Evolutionary conservation across 2,797 vertebrate species (phyloP), one percentile per base, ranked within the genome.

Genomic region (Galagoides demidoff): DNA sequence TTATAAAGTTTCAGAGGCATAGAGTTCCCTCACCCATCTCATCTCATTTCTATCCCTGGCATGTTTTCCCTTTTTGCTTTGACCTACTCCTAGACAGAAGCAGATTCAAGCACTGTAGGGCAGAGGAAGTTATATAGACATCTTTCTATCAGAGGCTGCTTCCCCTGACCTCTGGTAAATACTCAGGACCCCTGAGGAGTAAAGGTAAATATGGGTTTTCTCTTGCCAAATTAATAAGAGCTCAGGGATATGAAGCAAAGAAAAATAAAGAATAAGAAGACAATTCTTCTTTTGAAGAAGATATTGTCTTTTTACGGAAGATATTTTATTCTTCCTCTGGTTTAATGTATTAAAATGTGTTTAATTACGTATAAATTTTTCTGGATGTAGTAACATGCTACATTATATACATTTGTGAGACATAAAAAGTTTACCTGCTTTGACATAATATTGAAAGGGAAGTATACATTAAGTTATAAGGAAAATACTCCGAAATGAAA

Each of bases 261-360:
- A 1, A 29, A 10, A 82, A 45, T 45, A 92, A 76, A 43, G 22
- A 52, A 22, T 68, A 13, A 61, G 12, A 49, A 49, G 49, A 49
- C 14, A 49, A 49, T 49, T 49, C 16, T 49, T 49, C 12, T 49
- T 49, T 49, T 49, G 2, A 49, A 49, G 49, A 49, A 49, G 49
- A 49, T 49, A 49, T 49, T 49, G 49, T 49, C 49, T 70, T 94
- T 86, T 68, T 45, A 39, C 20, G 39, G 2, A 90, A 16, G 2
- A 0, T 19, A 43, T 66, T 23, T 85, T 87, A 22, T 95, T 55
- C 2, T 81, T 63, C 49, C 49, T 76, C 37, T 92, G 13, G 6
- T 52, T 85, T 45, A 68, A 81, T 81, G 70, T 61, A 74, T 95
- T 43, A 71, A 84, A 82, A 43, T 68, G 7, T 34, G 39, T 74